Evolutionary conservation across 2,797 vertebrate species (phyloP).

Genomic region (Benthosema pterotum): DNA sequence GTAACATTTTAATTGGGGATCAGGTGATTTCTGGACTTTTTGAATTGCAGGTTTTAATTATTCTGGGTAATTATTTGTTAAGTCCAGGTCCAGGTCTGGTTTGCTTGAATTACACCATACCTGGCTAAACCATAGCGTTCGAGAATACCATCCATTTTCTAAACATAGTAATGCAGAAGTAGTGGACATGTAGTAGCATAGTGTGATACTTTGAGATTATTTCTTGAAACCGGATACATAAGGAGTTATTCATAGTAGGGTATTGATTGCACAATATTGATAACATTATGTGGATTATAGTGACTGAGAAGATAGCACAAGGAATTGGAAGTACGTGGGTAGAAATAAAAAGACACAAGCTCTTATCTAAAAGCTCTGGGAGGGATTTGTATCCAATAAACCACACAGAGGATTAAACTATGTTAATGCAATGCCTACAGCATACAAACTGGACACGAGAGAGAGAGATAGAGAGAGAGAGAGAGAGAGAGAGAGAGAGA

Average conservation of each 20-base stretch:
- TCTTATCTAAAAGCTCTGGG: conserved; percentile 79
- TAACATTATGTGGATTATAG: neutral
- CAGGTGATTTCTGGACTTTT: no score
- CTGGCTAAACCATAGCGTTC: no score
- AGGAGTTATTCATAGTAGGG: neutral
- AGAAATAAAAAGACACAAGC: conserved; percentile 72
- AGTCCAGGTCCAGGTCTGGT: no score
- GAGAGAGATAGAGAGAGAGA: conserved; percentile 13
- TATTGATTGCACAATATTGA: neutral
- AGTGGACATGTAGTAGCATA: no score
- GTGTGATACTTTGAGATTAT: no score
- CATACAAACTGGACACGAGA: conserved; percentile 52
- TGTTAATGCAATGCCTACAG: conserved; percentile 76
- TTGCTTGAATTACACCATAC: no score
- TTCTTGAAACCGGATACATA: no score
- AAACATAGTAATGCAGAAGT: no score
- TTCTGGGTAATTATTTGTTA: no score
- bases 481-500: conserved; percentile 16
- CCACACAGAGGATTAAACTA: conserved; percentile 75
- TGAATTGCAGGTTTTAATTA: no score
- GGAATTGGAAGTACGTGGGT: conserved; percentile 13
- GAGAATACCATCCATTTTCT: no score
- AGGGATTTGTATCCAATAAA: conserved; percentile 81
- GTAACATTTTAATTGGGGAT: no score
- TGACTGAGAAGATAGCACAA: conserved; percentile 25